These are phyloP conservation scores for Cerastis leucographa DNA, from an alignment of 2,888 invertebrate genomes.

Conservation along the genomic window DNA sequence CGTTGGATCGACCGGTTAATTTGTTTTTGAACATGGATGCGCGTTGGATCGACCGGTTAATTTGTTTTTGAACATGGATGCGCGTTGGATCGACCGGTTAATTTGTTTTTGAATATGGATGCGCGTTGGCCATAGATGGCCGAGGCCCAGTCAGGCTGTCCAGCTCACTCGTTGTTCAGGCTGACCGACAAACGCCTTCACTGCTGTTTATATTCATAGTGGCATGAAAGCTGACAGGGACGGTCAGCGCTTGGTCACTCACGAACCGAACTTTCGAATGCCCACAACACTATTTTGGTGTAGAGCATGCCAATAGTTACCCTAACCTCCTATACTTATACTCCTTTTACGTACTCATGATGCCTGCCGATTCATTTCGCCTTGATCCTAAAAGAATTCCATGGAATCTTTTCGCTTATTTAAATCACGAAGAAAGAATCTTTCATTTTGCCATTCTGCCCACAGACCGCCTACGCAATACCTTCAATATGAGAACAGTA, in stretches of 20 bases:
- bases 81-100: too few species aligned
- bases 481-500: slow-evolving; percentile 40
- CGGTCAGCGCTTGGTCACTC: not conserved
- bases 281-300: not conserved
- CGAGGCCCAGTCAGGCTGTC: not conserved
- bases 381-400: slow-evolving; percentile 25
- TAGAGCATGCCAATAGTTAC: not conserved
- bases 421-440: slow-evolving; percentile 40
- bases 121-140: too few species aligned
- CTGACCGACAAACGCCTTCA: not conserved
- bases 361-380: not conserved
- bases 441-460: slow-evolving; percentile 36
- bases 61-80: too few species aligned
- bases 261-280: slow-evolving; percentile 4
- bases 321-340: not conserved
- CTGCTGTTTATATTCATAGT: not conserved
- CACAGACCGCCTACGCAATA: slow-evolving; percentile 32
- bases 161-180: not conserved
- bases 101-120: not conserved
- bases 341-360: not conserved
- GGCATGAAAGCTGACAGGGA: not conserved
- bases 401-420: slow-evolving; percentile 30
- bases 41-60: too few species aligned
- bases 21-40: too few species aligned
- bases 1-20: too few species aligned